Conservation (phyloP, 2,888 invertebrate genomes). For the Dasypolia templi region DNA sequence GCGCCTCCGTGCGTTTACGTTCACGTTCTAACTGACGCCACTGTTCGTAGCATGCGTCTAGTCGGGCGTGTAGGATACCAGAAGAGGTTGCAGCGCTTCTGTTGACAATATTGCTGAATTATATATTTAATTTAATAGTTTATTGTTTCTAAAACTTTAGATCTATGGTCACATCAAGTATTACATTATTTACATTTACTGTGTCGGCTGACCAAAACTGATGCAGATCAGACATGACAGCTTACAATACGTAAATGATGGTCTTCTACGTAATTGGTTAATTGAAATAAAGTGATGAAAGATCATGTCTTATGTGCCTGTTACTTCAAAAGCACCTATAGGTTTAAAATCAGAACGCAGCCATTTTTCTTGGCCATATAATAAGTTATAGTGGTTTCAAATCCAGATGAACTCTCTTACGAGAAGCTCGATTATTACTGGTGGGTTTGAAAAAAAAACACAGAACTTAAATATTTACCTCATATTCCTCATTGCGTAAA, state of each 20-base stretch:
- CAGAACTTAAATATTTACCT: constrained; percentile 71
- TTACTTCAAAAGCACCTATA: neutral
- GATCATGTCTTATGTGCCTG: neutral
- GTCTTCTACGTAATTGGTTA: neutral
- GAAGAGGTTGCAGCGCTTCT: constrained; percentile 88
- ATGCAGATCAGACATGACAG: neutral
- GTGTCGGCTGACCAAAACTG: neutral
- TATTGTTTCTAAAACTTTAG: neutral
- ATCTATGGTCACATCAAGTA: neutral
- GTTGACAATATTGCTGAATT: constrained; percentile 64
- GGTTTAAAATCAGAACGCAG: neutral
- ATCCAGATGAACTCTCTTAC: neutral
- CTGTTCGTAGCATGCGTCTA: constrained; percentile 95
- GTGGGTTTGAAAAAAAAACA: neutral
- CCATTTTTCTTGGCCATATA: too few relatives aligned
- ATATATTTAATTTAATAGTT: neutral
- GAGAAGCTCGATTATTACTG: neutral
- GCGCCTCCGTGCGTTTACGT: constrained; percentile 94
- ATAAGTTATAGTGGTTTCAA: neutral
- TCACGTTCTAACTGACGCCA: constrained; percentile 95
- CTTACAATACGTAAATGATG: neutral
- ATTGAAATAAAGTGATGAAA: neutral
- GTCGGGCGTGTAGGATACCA: constrained; percentile 92
- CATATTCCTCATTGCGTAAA: constrained; percentile 87
- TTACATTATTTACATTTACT: neutral